Evolutionary conservation across 2,113 vertebrate genomes (phyloP), one percentile per base, ranked within the genome.

Genomic region (Colossoma macropomum): DNA sequence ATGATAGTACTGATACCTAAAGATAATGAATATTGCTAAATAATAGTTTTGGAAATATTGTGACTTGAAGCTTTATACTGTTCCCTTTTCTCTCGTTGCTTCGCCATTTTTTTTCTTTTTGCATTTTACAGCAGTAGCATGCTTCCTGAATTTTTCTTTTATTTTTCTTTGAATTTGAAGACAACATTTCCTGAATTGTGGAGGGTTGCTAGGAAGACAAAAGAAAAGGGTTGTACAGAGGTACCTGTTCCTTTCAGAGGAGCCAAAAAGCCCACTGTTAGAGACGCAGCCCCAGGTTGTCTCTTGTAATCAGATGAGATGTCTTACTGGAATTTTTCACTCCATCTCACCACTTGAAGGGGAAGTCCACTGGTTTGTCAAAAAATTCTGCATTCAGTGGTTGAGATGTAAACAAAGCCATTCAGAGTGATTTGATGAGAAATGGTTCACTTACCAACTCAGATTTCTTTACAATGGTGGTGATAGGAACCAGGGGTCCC

Each of bases 51-150:
- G 94, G 95, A 96, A 95, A 95, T 85, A 91, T 96, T 93, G 95
- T 97, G 95, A 96, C 96, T 96, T 95, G 95, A 96, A 96, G 95
- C 95, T 97, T 97, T 96, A 92, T 96, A 96, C 95, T 91, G 93
- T 96, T 95, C 95, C 95, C 96, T 95, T 94, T 95, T 93, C 94
- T 95, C 94, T 82, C 52, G 69, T 85, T 77, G 63, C 74, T 83
- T 88, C 75, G n/a, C 45, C 80, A 75, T 80, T 15, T 68, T 81
- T 80, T 52, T 34, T 59, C 68, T 45, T 52, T 56, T 70, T 66
- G 54, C 10, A 45, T 27, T 69, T 69, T 75, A 48, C 60, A 25
- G 48, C 79, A 75, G 65, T 85, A 70, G 88, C 88, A 89, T 89
- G 86, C 62, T 84, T 70, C 69, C 74, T 83, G 34, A 79, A 79